A percentile compares a stretch with the other conserved stretches of the same genome.
These are phyloP conservation scores for Temnothorax rugatulus DNA, from an alignment of 2,888 invertebrate species.

Conservation along the genomic window DNA sequence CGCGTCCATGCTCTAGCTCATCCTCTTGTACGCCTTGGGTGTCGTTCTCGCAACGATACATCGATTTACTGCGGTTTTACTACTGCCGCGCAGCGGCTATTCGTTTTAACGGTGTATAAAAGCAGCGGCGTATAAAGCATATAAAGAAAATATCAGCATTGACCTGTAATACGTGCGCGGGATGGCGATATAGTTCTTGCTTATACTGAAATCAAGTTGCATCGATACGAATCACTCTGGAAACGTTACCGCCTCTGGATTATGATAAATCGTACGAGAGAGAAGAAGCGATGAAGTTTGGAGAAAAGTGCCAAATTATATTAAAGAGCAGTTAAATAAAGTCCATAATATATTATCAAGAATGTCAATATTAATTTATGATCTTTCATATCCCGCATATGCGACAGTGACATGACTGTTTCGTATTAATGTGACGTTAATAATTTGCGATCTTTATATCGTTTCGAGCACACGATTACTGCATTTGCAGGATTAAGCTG, in stretches of 20 bases:
- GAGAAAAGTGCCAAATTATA: background rate
- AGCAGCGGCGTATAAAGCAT: slow-evolving; percentile 56
- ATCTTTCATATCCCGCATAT: background rate
- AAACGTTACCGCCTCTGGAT: background rate
- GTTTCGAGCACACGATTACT: slow-evolving; percentile 4
- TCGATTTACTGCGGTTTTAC: slow-evolving; percentile 72
- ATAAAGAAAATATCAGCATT: slow-evolving; percentile 56
- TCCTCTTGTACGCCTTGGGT: slow-evolving; percentile 33
- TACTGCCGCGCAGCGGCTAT: slow-evolving; percentile 53
- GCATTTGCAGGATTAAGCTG: slow-evolving; percentile 33
- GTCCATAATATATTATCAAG: slow-evolving; percentile 11
- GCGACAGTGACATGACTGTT: background rate
- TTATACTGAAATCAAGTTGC: background rate
- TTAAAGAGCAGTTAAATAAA: slow-evolving; percentile 23
- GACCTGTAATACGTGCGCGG: slow-evolving; percentile 14
- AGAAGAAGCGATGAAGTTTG: background rate
- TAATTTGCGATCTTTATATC: slow-evolving; percentile 18
- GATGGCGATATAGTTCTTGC: slow-evolving; percentile 34
- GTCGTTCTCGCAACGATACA: slow-evolving; percentile 60
- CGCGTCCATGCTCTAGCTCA: slow-evolving; percentile 17
- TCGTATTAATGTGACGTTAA: slow-evolving; percentile 32
- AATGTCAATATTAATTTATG: slow-evolving; percentile 25
- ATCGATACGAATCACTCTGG: slow-evolving; percentile 5
- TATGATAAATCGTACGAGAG: background rate
- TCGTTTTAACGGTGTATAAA: slow-evolving; percentile 72